A percentile compares a stretch with the other conserved stretches of the same genome.
These are phyloP conservation scores for Columba janthina DNA, from an alignment of 2,113 vertebrate genomes.

Conservation along the genomic window DNA sequence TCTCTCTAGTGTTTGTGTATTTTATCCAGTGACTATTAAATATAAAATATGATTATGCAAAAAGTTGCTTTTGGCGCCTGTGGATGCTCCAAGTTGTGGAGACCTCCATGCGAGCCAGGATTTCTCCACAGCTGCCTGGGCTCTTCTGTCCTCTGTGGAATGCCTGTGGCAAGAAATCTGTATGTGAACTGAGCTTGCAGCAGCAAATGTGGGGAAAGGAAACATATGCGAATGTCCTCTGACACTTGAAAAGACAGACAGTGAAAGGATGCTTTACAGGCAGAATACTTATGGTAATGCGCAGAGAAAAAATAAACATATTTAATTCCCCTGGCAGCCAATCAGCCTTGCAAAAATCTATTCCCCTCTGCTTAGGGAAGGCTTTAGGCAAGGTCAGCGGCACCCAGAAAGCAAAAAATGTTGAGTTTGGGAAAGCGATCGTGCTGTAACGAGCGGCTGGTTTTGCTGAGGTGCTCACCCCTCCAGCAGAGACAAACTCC, in stretches of 20 bases:
- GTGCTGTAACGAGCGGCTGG: rapidly evolving
- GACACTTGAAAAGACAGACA: slow-evolving; percentile 9
- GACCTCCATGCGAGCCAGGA: background rate
- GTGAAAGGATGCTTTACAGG: background rate
- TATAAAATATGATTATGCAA: background rate
- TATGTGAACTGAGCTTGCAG: background rate
- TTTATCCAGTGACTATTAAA: background rate
- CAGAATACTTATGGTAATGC: background rate
- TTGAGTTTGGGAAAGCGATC: background rate
- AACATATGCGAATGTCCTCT: background rate
- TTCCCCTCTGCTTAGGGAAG: background rate
- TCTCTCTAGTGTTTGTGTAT: background rate
- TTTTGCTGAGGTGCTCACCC: rapidly evolving
- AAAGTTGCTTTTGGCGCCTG: background rate
- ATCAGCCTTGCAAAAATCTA: background rate
- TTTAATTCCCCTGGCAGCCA: background rate
- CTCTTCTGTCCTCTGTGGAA: background rate
- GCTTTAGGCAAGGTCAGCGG: slow-evolving; percentile 6
- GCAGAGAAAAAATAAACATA: background rate
- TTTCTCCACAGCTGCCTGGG: slow-evolving; percentile 27
- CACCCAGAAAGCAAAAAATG: background rate
- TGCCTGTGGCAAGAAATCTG: background rate
- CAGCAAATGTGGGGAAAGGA: background rate
- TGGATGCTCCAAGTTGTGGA: background rate
- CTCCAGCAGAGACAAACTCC: background rate